phyloP scores from a whole-genome alignment of 2,797 vertebrate genomes.

The Lepidocolaptes lacrymiger region DNA sequence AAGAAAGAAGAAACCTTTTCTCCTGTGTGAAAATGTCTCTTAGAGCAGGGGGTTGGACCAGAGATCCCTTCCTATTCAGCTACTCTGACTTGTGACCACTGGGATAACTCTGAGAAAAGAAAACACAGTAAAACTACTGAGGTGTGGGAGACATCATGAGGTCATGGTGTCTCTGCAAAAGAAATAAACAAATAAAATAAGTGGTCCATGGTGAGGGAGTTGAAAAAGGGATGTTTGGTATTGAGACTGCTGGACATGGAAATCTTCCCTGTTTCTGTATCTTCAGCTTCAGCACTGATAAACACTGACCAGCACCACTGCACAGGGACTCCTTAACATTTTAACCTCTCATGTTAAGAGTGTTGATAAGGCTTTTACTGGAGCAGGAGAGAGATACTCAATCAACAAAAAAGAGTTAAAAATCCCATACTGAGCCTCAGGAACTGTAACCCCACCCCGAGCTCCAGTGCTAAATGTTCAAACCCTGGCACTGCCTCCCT shows the following conservation, averaged over 20 bases:
- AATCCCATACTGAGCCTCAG: background rate
- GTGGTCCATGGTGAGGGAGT: accelerated
- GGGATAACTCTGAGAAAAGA: background rate
- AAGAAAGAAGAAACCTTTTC: background rate
- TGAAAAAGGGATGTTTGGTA: background rate
- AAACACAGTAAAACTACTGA: background rate
- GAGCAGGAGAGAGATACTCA: background rate
- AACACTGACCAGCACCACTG: background rate
- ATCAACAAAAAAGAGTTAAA: background rate
- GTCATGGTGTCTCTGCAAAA: background rate
- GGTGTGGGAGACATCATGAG: background rate
- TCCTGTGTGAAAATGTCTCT: background rate
- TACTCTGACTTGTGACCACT: background rate
- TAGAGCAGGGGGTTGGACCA: background rate
- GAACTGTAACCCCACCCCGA: background rate
- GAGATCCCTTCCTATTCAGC: background rate
- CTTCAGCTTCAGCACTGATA: background rate
- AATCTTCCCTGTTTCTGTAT: background rate
- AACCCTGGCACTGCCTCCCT: background rate
- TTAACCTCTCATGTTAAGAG: background rate
- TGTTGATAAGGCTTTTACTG: background rate
- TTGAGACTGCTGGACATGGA: background rate
- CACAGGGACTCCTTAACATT: background rate
- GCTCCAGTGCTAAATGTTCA: background rate
- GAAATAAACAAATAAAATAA: background rate